phyloP scores from a whole-genome alignment of 2,797 vertebrate species.

The Pangasius larnaudii region DNA sequence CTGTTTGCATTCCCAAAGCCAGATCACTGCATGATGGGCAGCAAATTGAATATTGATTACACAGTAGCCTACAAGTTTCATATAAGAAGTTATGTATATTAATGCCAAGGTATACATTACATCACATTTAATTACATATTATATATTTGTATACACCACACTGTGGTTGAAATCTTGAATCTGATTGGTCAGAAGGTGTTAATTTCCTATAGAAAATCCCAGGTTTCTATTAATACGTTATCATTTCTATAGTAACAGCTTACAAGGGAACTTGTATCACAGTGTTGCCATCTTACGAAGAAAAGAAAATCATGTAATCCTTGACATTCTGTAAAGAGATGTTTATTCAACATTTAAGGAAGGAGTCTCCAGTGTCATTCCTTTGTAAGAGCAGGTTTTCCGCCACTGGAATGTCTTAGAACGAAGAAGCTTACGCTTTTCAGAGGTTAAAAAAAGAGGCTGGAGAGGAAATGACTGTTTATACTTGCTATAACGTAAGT shows the following conservation, averaged over 20 bases:
- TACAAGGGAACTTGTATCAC: neutral
- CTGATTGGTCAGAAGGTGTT: neutral
- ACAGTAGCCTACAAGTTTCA: neutral
- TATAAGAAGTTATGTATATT: neutral
- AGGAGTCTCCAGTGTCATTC: too few species aligned
- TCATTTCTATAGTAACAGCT: neutral
- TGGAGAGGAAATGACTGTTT: neutral
- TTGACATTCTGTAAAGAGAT: too few species aligned
- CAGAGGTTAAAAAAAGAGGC: neutral
- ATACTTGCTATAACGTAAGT: too few species aligned
- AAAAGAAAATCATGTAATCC: neutral
- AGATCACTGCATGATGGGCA: neutral
- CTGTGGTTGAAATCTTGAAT: neutral
- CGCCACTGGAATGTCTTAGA: too few species aligned
- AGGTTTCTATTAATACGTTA: neutral
- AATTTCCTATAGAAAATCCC: neutral
- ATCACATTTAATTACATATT: too few species aligned
- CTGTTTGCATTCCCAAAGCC: constrained; percentile 22
- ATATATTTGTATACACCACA: neutral
- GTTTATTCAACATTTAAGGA: too few species aligned
- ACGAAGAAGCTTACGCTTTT: too few species aligned
- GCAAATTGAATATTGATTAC: neutral
- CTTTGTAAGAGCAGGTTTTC: too few species aligned
- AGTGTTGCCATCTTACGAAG: too few species aligned
- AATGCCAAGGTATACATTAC: neutral